These are phyloP conservation scores for Phrynocephalus vlangalii DNA, from an alignment of 2,797 vertebrate species.

Conservation along the genomic window DNA sequence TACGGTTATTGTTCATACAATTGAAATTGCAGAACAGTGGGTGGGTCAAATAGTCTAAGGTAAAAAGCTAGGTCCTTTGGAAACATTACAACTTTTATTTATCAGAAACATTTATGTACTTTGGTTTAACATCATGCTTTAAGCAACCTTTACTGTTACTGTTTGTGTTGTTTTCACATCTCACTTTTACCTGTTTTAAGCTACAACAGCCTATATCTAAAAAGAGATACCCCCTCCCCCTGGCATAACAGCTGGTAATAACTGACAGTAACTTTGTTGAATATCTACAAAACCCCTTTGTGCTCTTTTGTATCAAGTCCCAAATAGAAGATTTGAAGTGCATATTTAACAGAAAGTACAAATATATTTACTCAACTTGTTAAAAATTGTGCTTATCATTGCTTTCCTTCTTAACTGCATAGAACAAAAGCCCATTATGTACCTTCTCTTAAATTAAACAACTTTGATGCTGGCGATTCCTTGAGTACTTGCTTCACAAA, in stretches of 20 bases:
- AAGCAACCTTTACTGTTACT: too few species aligned
- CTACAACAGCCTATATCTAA: not conserved
- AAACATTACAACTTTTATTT: too few species aligned
- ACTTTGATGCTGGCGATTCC: slow-evolving; percentile 90
- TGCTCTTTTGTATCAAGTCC: not conserved
- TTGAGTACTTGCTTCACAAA: slow-evolving; percentile 91
- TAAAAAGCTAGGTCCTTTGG: too few species aligned
- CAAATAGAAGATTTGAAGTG: not conserved
- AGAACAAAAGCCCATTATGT: slow-evolving; percentile 41
- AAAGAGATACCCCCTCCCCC: too few species aligned
- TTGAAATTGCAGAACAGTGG: too few species aligned
- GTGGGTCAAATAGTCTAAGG: too few species aligned
- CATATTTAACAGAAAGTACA: not conserved
- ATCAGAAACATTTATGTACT: too few species aligned
- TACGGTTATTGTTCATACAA: too few species aligned
- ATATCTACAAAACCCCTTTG: not conserved
- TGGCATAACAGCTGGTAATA: not conserved
- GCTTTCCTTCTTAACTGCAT: slow-evolving; percentile 13
- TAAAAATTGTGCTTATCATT: not conserved
- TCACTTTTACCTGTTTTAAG: too few species aligned
- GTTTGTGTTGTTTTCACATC: too few species aligned
- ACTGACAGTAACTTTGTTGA: not conserved
- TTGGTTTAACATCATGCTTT: too few species aligned
- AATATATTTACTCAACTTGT: not conserved
- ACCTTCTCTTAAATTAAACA: slow-evolving; percentile 92